These are phyloP conservation scores for Galagoides demidoff DNA, from an alignment of 2,797 vertebrate genomes.

Conservation along the genomic window DNA sequence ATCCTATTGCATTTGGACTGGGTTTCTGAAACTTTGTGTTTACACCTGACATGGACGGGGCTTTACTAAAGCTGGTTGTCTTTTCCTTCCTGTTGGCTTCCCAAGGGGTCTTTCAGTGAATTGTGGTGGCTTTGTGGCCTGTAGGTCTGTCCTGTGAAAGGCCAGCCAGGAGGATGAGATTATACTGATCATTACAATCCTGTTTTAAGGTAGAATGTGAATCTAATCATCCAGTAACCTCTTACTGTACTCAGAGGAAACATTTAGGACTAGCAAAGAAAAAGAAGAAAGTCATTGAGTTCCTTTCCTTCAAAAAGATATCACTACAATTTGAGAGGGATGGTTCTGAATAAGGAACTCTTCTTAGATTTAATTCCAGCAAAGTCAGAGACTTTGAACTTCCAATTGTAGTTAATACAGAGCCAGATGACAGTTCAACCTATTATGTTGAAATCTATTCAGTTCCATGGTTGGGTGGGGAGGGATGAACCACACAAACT, in stretches of 20 bases:
- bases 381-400: not conserved
- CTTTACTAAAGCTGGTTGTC: not conserved
- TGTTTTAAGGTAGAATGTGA: not conserved
- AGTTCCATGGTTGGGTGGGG: not conserved
- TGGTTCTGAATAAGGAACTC: not conserved
- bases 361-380: conserved; percentile 32
- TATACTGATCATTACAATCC: not conserved
- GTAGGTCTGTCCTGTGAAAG: not conserved
- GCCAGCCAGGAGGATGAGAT: not conserved
- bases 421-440: not conserved
- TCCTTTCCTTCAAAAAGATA: not conserved
- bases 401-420: not conserved
- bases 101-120: not conserved
- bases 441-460: not conserved
- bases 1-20: not conserved
- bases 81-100: not conserved
- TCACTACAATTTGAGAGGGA: conserved; percentile 4
- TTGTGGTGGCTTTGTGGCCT: not conserved
- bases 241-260: not conserved
- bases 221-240: not conserved
- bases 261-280: not conserved
- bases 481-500: not conserved
- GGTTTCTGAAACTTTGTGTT: not conserved
- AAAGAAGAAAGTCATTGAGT: not conserved
- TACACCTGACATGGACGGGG: not conserved